Evolutionary conservation across 2,888 invertebrate species (phyloP), one percentile per base, ranked within the genome.

Genomic region (Chymomyza amoena): DNA sequence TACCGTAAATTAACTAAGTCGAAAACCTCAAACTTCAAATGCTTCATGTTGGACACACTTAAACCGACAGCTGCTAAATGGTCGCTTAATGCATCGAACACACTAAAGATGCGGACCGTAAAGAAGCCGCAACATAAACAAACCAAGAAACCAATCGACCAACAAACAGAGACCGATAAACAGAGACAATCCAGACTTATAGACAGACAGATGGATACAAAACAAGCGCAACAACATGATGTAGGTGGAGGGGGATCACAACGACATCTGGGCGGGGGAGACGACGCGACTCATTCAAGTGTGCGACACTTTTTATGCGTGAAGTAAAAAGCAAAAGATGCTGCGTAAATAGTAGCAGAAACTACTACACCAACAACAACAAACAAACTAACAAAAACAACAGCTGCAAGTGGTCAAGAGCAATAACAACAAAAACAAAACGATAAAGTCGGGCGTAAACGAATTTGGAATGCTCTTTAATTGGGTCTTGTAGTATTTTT

Each of bases 271-370:
- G 6, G 1, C 51, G 15, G n/a, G 66, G 74, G 75, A n/a, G n/a
- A n/a, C n/a, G n/a, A 68, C 70, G 79, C 75, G 81, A 79, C 77
- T 75, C 82, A 84, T 86, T 81, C 80, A 84, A 86, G 82, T 86
- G 84, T 79, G 84, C 78, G 85, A 87, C 81, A 85, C 76, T 85
- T 85, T 85, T 85, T 87, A 79, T 85, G 83, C 81, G 81, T 81
- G 74, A 78, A 75, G 70, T 75, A 76, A 80, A 80, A 78, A 75
- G 65, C 70, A 68, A 68, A 59, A 66, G 66, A 50, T 39, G 64
- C 64, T 64, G 65, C 61, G 68, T 69, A 66, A 75, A 69, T 63
- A 69, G 67, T 25, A 28, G 45, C 45, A 61, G 51, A 56, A 56
- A 60, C 68, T 62, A 62, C 68, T 16, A 60, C 63, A 64, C 64